Base-by-base conservation (phyloP, 2,113 vertebrate genomes). In the Mustela lutreola region DNA sequence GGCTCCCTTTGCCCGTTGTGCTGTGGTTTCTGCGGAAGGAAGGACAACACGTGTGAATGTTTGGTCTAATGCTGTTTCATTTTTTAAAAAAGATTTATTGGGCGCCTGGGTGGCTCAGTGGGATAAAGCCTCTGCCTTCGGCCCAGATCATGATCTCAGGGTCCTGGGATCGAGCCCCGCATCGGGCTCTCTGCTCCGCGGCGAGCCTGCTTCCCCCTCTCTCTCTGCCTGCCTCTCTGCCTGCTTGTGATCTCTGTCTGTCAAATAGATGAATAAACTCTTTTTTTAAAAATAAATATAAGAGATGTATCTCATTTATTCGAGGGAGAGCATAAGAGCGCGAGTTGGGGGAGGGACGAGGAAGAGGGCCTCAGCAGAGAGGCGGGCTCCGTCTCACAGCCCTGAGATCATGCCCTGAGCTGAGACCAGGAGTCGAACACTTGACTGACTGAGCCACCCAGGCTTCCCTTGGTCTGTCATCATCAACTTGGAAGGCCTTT, bases 21-120 rank as follows among this genome's bases (percentile, higher is more conserved):
- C 36, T 19, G 24, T 48, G 18, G 18, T 5, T 45, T 94, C n/a
- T 18, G 15, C 45, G n/a, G 15, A 48, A 4, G n/a, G 22, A 62
- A n/a, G 39, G 33, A 39, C 11, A 2, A 0, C 16, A 0, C 4
- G 5, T 48, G 8, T 7, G n/a, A 75, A 1, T 1, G 0, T 18
- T 42, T 19, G 15, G 6, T 76, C 14, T 28, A 8, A 28, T 42
- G 7, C 3, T 42, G 31, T 75, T 26, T 70, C 19, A n/a, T n/a
- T 70, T 70, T n/a, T 70, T 2, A 19, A n/a, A 70, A 53, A 53
- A 53, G 53, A 53, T 53, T 53, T 53, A 53, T 16, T 53, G 53
- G 53, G 53, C 4, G 1, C 53, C 15, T 53, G 53, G 50, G 53
- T 53, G 53, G 53, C 53, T 53, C 53, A 16, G 15, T 53, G 53